phyloP scores from a whole-genome alignment of 2,888 invertebrate species.

The Nymphalis polychloros region DNA sequence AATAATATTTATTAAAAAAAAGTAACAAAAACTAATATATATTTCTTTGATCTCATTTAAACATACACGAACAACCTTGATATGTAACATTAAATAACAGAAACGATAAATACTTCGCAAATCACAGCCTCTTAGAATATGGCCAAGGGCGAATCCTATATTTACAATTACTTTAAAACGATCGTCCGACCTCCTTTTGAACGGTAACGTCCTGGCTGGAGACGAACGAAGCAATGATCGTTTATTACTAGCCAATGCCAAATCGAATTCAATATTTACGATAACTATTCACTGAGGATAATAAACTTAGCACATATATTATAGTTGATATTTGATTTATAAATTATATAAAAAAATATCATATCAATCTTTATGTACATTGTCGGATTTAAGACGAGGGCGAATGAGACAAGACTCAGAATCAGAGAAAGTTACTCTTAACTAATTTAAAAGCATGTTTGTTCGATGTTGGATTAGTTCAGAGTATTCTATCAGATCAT shows the following conservation, averaged over 20 bases:
- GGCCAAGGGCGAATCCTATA: conserved; percentile 29
- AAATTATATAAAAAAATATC: neutral
- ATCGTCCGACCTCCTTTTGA: conserved; percentile 27
- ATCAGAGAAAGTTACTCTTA: no score
- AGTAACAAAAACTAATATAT: neutral
- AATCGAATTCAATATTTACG: conserved; percentile 11
- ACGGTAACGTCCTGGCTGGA: conserved; percentile 14
- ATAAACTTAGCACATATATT: neutral
- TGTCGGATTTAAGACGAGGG: no score
- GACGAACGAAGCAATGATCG: conserved; percentile 17
- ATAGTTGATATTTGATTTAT: neutral
- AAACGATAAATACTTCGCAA: conserved; percentile 16
- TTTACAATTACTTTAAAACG: conserved; percentile 22
- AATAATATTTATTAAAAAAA: no score
- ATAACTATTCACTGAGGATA: neutral
- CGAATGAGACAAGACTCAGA: no score
- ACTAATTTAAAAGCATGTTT: no score
- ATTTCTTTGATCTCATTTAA: neutral
- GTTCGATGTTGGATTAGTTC: no score
- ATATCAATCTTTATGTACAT: no score
- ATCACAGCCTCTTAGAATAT: conserved; percentile 15
- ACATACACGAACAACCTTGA: conserved; percentile 10
- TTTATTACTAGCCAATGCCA: conserved; percentile 14
- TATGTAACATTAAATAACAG: conserved; percentile 19
- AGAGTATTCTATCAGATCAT: no score